Percentiles rank a stretch among this genome's conserved stretches.
These are phyloP conservation scores for Aporophyla lueneburgensis DNA, from an alignment of 2,888 invertebrate genomes.

Conservation along the genomic window DNA sequence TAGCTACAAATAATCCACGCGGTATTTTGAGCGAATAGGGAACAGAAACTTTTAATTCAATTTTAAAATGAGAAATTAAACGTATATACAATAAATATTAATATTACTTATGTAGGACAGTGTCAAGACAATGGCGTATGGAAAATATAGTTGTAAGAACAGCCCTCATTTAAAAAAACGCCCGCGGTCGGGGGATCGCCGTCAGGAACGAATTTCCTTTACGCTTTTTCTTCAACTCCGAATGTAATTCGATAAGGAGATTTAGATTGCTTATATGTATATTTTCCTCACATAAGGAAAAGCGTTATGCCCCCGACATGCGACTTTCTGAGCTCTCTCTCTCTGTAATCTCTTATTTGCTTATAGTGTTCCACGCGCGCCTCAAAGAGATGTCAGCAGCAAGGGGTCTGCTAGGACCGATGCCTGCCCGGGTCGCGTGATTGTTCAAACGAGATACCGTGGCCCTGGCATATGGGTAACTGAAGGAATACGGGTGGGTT, in stretches of 20 bases:
- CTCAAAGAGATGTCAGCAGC: too few species aligned
- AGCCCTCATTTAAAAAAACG: constrained; percentile 49
- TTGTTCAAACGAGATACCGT: too few species aligned
- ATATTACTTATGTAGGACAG: constrained; percentile 68
- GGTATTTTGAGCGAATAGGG: constrained; percentile 25
- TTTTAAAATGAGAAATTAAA: constrained; percentile 46
- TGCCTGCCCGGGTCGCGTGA: too few species aligned
- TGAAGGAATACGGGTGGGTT: too few species aligned
- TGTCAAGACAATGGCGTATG: constrained; percentile 85
- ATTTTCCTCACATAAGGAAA: not conserved
- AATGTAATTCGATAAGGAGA: not conserved
- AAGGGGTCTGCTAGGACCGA: too few species aligned
- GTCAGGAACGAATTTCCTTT: not conserved
- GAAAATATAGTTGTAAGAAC: constrained; percentile 70
- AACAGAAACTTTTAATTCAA: constrained; percentile 15
- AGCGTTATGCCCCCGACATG: not conserved
- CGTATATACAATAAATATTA: constrained; percentile 55
- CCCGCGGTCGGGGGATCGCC: not conserved
- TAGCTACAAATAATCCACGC: constrained; percentile 20
- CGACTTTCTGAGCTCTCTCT: not conserved
- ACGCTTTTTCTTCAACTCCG: not conserved
- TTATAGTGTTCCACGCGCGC: too few species aligned
- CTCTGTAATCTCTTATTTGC: too few species aligned
- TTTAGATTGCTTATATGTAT: not conserved
- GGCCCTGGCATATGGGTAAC: too few species aligned